Evolutionary conservation across 1,140 invertebrate species (phyloP).

Genomic region (Drosophila pallidifrons): DNA sequence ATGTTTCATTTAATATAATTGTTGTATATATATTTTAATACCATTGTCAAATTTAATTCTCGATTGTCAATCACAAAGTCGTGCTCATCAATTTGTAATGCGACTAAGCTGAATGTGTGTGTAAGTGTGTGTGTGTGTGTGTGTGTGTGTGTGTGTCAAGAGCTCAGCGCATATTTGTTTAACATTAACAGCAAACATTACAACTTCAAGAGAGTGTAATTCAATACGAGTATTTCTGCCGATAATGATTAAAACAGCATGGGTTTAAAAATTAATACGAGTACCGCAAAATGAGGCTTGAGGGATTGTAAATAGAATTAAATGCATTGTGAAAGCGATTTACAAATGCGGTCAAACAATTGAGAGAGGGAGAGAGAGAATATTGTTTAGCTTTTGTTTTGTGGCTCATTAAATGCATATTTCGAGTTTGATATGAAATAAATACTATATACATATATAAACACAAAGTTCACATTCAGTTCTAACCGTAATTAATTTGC

Average conservation of each 20-base stretch:
- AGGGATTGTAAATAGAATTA: conserved; percentile 10
- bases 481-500: conserved; percentile 44
- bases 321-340: conserved; percentile 11
- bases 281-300: background rate
- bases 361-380: conserved; percentile 3
- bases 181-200: too few relatives aligned
- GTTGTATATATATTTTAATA: too few relatives aligned
- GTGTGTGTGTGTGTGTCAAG: too few relatives aligned
- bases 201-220: too few relatives aligned
- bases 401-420: conserved; percentile 32
- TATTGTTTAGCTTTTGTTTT: conserved; percentile 24
- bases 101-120: too few relatives aligned
- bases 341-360: conserved; percentile 1
- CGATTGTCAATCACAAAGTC: too few relatives aligned
- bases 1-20: too few relatives aligned
- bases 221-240: too few relatives aligned
- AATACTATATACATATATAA: background rate
- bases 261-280: background rate
- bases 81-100: too few relatives aligned
- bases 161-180: too few relatives aligned
- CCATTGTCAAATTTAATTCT: too few relatives aligned
- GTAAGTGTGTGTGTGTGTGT: too few relatives aligned
- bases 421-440: conserved; percentile 7
- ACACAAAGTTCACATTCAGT: conserved; percentile 2
- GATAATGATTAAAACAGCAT: background rate